phyloP scores from a whole-genome alignment of 2,113 vertebrate genomes.

The Thunnus thynnus region DNA sequence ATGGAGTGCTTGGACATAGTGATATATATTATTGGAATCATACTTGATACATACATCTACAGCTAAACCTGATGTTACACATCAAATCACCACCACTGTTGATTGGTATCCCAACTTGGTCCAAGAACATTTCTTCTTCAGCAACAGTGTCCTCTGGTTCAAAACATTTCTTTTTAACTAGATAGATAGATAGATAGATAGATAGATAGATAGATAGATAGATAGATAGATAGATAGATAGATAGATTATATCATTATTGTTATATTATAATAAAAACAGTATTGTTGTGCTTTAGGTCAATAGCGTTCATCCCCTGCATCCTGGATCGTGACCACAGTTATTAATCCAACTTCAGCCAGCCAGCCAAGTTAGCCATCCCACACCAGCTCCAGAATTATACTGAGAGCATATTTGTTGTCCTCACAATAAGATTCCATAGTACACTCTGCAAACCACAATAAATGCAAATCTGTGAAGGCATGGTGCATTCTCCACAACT shows the following conservation, averaged over 20 bases:
- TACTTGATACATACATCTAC: background rate
- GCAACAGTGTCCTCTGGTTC: too few species aligned
- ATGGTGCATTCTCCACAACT: background rate
- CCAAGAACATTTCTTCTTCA: too few species aligned
- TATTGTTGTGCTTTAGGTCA: background rate
- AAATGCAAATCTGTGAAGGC: slow-evolving; percentile 16
- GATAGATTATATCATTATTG: too few species aligned
- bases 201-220: too few species aligned
- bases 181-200: too few species aligned
- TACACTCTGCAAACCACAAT: background rate
- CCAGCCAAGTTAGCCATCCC: background rate
- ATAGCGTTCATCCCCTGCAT: background rate
- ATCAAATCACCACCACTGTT: background rate
- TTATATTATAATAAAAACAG: too few species aligned
- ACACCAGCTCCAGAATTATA: slow-evolving; percentile 4
- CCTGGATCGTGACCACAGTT: background rate
- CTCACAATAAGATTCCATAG: background rate
- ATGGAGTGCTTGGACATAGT: background rate
- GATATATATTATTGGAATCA: too few species aligned
- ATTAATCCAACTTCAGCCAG: background rate
- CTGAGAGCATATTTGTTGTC: background rate
- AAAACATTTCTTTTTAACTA: too few species aligned
- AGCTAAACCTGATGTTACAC: background rate
- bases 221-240: too few species aligned
- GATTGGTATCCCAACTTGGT: background rate